Evolutionary conservation across 2,113 vertebrate species (phyloP), one percentile per base, ranked within the genome.

Genomic region (Centropristis striata): DNA sequence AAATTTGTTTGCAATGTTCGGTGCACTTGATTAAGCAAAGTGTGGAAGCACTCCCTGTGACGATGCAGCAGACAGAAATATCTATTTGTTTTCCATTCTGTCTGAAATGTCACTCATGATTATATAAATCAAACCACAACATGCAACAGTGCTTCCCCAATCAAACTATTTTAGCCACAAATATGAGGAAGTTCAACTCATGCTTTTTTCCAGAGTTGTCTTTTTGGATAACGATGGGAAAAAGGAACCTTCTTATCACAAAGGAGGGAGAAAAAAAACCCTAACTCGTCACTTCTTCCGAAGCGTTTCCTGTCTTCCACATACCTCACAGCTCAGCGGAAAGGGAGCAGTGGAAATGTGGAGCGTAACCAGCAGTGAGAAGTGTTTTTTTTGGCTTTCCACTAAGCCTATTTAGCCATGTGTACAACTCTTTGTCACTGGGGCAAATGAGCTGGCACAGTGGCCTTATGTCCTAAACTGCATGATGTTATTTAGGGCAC

Each of bases 401-500:
- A 86, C 68, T 63, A 1, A 77, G 18, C 25, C 55, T 59, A 51
- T 51, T 20, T 37, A 67, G 64, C 23, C 57, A 25, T 46, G 36
- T 10, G 15, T 39, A 36, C 42, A 6, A 36, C 47, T 64, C 51
- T 72, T 64, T 32, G 66, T 82, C 59, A 74, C 12, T 8, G 32
- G 41, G 46, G 18, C 44, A 65, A 71, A 79, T 59, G 50, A 75
- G 70, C 66, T 68, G 73, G 55, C 67, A 75, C 59, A 11, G n/a
- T 60, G 61, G 47, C 71, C 63, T 79, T 37, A 15, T 68, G 71
- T 73, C 44, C 32, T 76, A 42, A 85, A 86, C 75, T 82, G 39
- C 82, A 83, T 85, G 64, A 75, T 58, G 59, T 87, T 81, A 81
- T 85, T 85, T 64, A 57, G 50, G 59, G 37, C 68, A 66, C 74